Evolutionary conservation across 2,113 vertebrate species (phyloP).

Genomic region (Macaca nemestrina): DNA sequence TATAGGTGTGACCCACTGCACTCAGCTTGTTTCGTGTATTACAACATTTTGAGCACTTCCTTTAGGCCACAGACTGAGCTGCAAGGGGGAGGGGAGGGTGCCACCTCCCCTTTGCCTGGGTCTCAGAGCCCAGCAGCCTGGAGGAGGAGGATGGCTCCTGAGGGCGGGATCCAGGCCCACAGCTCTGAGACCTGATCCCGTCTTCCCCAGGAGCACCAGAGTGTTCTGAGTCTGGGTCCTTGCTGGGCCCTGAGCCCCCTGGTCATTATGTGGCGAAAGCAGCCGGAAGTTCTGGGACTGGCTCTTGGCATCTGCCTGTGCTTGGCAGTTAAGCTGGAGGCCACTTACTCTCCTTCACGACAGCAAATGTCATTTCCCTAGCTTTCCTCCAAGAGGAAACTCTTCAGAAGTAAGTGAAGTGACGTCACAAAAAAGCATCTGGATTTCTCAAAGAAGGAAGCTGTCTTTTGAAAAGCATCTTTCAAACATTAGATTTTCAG

Average conservation of each 20-base stretch:
- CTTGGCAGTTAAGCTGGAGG: not conserved
- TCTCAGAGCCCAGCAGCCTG: not conserved
- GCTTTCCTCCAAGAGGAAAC: not conserved
- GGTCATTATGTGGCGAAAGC: too few species aligned
- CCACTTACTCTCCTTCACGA: not conserved
- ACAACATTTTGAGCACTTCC: not conserved
- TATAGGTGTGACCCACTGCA: not conserved
- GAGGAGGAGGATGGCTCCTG: not conserved
- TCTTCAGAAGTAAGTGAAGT: not conserved
- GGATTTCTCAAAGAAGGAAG: not conserved
- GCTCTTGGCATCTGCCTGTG: not conserved
- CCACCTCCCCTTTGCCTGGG: too few species aligned
- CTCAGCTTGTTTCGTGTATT: not conserved
- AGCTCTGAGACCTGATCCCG: not conserved
- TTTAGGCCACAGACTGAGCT: not conserved
- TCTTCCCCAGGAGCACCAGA: not conserved
- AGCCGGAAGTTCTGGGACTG: fast-evolving
- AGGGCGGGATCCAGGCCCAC: not conserved
- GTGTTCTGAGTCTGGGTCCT: not conserved
- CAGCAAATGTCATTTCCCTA: not conserved
- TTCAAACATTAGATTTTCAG: not conserved
- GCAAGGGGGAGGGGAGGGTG: not conserved
- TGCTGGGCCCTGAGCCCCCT: not conserved
- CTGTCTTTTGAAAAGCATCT: not conserved
- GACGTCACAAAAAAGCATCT: not conserved